A percentile compares a stretch with the other conserved stretches of the same genome.
phyloP scores from a whole-genome alignment of 2,888 invertebrate genomes.

The Eristalis arbustorum region DNA sequence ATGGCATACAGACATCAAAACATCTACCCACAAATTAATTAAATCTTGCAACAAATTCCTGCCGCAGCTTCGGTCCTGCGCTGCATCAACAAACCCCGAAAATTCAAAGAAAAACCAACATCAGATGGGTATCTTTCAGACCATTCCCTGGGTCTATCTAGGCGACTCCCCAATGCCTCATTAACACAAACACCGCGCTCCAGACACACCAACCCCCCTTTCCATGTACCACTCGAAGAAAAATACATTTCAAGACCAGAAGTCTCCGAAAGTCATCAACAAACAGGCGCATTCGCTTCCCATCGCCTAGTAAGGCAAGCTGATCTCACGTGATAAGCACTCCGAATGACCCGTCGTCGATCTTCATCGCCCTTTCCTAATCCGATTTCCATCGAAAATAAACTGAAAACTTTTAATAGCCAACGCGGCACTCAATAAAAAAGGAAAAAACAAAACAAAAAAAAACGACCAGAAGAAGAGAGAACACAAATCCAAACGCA shows the following conservation, averaged over 20 bases:
- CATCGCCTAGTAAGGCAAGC: background rate
- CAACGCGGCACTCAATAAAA: conserved; percentile 11
- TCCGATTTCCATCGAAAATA: conserved; percentile 16
- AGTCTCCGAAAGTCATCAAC: background rate
- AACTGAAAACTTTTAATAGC: conserved; percentile 22
- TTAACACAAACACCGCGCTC: too few relatives aligned
- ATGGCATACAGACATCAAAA: too few relatives aligned
- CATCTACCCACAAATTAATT: too few relatives aligned
- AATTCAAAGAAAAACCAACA: too few relatives aligned
- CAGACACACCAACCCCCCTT: too few relatives aligned
- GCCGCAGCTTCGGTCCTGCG: too few relatives aligned
- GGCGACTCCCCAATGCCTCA: too few relatives aligned
- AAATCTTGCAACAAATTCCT: too few relatives aligned
- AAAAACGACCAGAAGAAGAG: background rate
- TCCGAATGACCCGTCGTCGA: background rate
- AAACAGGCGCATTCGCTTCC: background rate
- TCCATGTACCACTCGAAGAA: too few relatives aligned
- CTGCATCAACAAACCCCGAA: too few relatives aligned
- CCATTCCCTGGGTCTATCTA: too few relatives aligned
- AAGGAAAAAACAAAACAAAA: background rate
- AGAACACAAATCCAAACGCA: background rate
- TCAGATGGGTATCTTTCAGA: too few relatives aligned
- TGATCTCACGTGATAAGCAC: background rate
- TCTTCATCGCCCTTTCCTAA: background rate
- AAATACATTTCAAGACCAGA: background rate